Evolutionary conservation across 92 coral and sea anemone genomes (phyloP).

Genomic region (Parazoanthus darwini): DNA sequence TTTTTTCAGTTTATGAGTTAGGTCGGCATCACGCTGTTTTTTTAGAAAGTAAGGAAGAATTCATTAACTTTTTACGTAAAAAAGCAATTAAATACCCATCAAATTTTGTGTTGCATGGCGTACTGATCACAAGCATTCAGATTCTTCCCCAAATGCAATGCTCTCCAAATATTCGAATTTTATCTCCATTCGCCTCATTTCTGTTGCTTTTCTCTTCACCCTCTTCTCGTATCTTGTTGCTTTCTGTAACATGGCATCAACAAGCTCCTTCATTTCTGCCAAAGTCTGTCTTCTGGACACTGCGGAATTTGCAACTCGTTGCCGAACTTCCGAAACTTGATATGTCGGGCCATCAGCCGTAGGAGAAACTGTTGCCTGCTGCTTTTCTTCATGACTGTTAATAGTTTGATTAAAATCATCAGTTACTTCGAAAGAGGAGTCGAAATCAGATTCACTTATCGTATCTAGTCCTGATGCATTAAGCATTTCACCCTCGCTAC

Average conservation of each 20-base stretch:
- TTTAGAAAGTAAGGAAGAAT: too few species aligned
- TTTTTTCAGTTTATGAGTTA: too few species aligned
- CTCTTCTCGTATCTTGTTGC: conserved; percentile 56
- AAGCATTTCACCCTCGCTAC: conserved; percentile 36
- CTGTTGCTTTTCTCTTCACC: conserved; percentile 59
- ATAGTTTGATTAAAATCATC: not conserved
- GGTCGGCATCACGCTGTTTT: too few species aligned
- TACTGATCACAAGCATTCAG: conserved; percentile 64
- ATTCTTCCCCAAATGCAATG: conserved; percentile 84
- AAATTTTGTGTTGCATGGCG: too few species aligned
- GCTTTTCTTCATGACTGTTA: not conserved
- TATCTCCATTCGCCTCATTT: conserved; percentile 66
- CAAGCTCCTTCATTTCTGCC: conserved; percentile 56
- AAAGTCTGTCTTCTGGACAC: conserved; percentile 26
- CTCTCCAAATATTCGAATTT: conserved; percentile 78
- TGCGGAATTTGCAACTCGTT: not conserved
- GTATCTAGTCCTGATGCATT: conserved; percentile 32
- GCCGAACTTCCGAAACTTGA: not conserved
- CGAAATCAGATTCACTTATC: conserved; percentile 32
- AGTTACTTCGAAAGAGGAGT: conserved; percentile 11
- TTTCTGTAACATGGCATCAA: conserved; percentile 69
- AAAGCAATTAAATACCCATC: too few species aligned
- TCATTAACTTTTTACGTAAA: too few species aligned
- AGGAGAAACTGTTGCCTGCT: not conserved
- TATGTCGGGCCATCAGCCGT: not conserved